Conservation (phyloP, 1,140 invertebrate genomes). For the Pentalonia nigronervosa region DNA sequence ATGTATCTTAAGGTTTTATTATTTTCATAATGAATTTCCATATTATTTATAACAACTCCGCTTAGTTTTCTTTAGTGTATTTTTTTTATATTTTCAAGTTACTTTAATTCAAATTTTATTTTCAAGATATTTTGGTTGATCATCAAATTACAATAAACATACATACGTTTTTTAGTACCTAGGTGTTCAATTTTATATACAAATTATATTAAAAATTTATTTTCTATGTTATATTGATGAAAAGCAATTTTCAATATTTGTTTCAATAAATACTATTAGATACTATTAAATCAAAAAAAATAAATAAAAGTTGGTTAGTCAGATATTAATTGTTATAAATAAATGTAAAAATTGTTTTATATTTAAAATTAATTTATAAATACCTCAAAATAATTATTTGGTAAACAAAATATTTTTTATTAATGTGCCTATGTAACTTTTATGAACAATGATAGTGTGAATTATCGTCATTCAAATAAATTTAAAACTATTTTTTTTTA, state of each 20-base stretch:
- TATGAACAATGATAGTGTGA: neutral
- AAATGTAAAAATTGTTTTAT: neutral
- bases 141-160: neutral
- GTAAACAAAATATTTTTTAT: too few species aligned
- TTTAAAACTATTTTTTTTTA: too few species aligned
- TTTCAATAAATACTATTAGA: neutral
- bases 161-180: neutral
- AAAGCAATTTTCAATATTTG: neutral
- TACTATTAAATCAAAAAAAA: too few species aligned
- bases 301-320: neutral
- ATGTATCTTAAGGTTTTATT: too few species aligned
- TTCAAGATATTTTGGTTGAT: neutral
- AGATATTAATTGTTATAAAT: neutral
- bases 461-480: too few species aligned
- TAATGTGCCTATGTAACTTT: neutral
- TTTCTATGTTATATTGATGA: neutral
- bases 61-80: neutral
- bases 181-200: neutral
- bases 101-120: too few species aligned
- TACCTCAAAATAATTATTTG: too few species aligned
- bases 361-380: too few species aligned
- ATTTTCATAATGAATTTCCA: too few species aligned
- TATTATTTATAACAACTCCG: too few species aligned
- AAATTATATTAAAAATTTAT: neutral
- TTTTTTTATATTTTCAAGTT: too few species aligned